Base-by-base conservation (phyloP, 2,113 vertebrate genomes). In the Saimiri boliviensis region DNA sequence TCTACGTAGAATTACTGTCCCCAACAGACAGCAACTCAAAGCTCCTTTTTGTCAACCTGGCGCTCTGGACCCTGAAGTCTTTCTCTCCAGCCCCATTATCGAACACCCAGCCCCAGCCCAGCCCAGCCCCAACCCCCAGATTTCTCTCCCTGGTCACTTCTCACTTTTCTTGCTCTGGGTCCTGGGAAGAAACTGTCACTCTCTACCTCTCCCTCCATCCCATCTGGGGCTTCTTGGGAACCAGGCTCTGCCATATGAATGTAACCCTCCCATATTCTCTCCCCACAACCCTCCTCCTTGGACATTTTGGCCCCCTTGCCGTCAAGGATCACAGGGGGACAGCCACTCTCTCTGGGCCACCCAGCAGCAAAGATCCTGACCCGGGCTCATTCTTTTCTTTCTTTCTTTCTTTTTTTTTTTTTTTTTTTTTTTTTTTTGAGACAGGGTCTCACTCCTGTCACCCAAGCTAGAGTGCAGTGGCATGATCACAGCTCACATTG, bases 201-300 rank as follows among this genome's bases (percentile, higher is more conserved):
- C 47, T 20, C 45, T 8, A 8, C n/a, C 13, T n/a, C 10, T 56
- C 25, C 68, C 14, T 71, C 42, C 12, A 77, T 10, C 4, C 98
- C 99, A 98, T 99, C 98, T 99, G 99, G 94, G 99, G 99, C 47
- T 99, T 98, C 99, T 99, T 99, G 49, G 45, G 13, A n/a, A 16
- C 81, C 23, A 66, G 7, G 7, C 25, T 63, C 21, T 70, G 42
- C 13, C 81, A 84, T 16, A 66, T 30, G 56, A 66, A 81, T 27
- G 45, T 58, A 52, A n/a, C 47, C 56, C 32, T 86, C 89, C 66
- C 5, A 7, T 76, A 83, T 21, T 45, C 16, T 68, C 35, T 81
- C 35, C 81, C 54, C 16, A 32, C 60, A 30, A 37, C 0, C 0
- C 19, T 42, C 3, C 1, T 47, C n/a, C 47, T 47, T 77, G 45